Conservation (phyloP, 2,797 vertebrate species). For the Gouania willdenowi region DNA sequence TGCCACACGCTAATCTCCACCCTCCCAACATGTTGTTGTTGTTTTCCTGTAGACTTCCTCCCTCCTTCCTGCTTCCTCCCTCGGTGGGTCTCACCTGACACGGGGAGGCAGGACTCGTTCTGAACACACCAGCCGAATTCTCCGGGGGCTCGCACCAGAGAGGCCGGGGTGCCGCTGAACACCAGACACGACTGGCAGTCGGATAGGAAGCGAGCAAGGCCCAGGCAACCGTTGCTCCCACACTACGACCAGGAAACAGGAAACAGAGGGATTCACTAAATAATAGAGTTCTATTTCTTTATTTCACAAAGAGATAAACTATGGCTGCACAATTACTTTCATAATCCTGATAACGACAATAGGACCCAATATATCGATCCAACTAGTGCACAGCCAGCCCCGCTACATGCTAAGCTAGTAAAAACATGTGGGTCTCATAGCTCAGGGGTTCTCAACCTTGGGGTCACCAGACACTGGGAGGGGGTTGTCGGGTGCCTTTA, state of each 20-base stretch:
- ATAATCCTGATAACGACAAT: too few species aligned
- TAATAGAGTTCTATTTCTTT: too few species aligned
- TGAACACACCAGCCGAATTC: slow-evolving; percentile 94
- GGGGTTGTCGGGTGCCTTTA: too few species aligned
- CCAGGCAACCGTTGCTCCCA: slow-evolving; percentile 85
- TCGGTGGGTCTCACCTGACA: slow-evolving; percentile 81
- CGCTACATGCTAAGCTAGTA: too few species aligned
- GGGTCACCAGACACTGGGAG: too few species aligned
- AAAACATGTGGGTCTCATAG: too few species aligned
- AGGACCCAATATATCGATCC: too few species aligned
- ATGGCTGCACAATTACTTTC: too few species aligned
- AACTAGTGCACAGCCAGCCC: too few species aligned
- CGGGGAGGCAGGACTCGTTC: slow-evolving; percentile 88
- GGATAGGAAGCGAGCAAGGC: slow-evolving; percentile 84
- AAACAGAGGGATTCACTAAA: not conserved
- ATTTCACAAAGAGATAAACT: too few species aligned
- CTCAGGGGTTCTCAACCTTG: too few species aligned
- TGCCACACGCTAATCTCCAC: slow-evolving; percentile 37
- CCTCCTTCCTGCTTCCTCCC: slow-evolving; percentile 44
- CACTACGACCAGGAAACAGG: slow-evolving; percentile 71
- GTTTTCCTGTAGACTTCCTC: slow-evolving; percentile 6
- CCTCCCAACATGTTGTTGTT: slow-evolving; percentile 36
- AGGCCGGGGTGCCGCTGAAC: slow-evolving; percentile 78
- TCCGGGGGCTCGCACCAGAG: slow-evolving; percentile 79
- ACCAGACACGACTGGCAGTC: slow-evolving; percentile 91